Evolutionary conservation across 2,888 invertebrate genomes (phyloP).

Genomic region (Amphipoea lucens): DNA sequence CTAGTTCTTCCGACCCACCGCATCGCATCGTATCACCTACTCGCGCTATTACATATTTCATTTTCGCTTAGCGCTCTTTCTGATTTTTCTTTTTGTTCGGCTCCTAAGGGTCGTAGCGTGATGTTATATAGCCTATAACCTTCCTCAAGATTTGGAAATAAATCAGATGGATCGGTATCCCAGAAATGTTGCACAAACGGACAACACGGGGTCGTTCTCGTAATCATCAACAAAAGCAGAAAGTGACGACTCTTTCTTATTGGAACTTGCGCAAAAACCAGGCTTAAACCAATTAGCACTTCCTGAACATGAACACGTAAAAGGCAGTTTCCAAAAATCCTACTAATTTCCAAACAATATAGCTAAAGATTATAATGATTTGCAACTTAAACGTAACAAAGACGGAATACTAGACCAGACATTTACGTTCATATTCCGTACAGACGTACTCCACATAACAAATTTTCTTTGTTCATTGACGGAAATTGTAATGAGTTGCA

Average conservation of each 20-base stretch:
- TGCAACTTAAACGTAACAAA: conserved; percentile 28
- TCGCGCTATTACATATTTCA: not conserved
- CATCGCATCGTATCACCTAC: not conserved
- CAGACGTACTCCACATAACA: conserved; percentile 17
- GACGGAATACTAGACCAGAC: conserved; percentile 8
- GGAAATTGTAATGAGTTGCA: conserved; percentile 37
- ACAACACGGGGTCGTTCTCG: not conserved
- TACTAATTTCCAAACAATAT: conserved; percentile 7
- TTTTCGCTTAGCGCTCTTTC: too few relatives aligned
- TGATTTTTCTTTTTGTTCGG: too few relatives aligned
- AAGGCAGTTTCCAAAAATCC: not conserved
- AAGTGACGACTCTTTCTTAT: not conserved
- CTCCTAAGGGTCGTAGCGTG: not conserved
- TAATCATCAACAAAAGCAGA: not conserved
- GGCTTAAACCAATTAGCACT: not conserved
- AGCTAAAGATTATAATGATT: not conserved
- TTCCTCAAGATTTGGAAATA: not conserved
- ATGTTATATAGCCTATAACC: not conserved
- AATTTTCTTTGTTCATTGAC: conserved; percentile 49
- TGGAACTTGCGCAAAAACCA: not conserved
- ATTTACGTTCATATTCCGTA: conserved; percentile 9
- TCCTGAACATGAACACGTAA: not conserved
- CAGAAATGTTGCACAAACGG: not conserved
- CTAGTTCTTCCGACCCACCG: not conserved
- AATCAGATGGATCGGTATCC: not conserved